Evolutionary conservation across 2,113 vertebrate species (phyloP), one percentile per base, ranked within the genome.

Genomic region (Catharus bicknelli): DNA sequence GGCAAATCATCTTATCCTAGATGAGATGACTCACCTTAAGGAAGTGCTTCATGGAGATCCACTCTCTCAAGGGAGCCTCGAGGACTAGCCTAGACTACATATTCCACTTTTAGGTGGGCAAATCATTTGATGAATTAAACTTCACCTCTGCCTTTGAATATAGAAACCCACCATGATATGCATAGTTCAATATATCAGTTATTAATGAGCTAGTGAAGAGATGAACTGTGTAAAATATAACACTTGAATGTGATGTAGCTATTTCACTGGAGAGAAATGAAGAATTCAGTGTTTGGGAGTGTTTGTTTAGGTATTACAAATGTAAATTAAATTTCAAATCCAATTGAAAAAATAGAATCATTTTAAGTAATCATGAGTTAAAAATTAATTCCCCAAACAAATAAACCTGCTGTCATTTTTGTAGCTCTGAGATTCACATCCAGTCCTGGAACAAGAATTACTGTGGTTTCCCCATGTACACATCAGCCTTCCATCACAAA

Each of bases 281-380:
- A 67, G 55, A 88, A 90, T 83, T 87, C n/a, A 62, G 0, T 54
- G 12, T 77, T 94, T 50, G 77, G 40, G 63, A 85, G 19, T 77
- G n/a, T 82, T 94, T 86, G 40, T 50, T 94, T 83, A 77, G 61
- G 47, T 91, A 70, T 74, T 74, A 63, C 19, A 86, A 80, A 90
- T 34, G 34, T 62, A 93, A 93, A 93, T 93, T 81, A 67, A 78
- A 63, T 88, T 91, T 87, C 17, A 93, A 66, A 53, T 77, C n/a
- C 16, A 79, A 38, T 4, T 69, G 45, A 69, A 91, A 86, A 72
- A 80, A 76, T 16, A 48, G 4, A 77, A 84, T 45, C 90, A 82
- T 87, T 70, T 89, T 55, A 95, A 69, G 42, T 27, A 80, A 85
- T 87, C 94, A 62, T 29, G 29, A 16, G 29, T 83, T 88, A 86